phyloP scores from a whole-genome alignment of 2,797 vertebrate genomes.

The Corythornis leucogaster region DNA sequence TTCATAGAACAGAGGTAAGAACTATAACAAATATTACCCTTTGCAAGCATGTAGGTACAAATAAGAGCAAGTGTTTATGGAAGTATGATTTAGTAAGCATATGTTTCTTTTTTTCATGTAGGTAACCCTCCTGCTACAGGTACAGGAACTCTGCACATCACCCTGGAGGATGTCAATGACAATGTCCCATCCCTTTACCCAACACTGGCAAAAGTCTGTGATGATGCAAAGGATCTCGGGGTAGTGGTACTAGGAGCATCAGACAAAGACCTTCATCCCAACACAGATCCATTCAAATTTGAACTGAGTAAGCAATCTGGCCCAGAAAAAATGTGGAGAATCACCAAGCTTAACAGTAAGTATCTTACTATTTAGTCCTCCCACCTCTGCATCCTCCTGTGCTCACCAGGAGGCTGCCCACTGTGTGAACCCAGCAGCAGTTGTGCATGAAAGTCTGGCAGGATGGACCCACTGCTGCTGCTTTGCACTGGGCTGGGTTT shows the following conservation, averaged over 20 bases:
- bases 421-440: background rate
- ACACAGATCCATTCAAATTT: constrained; percentile 93
- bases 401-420: background rate
- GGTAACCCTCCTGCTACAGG: constrained; percentile 92
- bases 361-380: background rate
- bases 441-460: background rate
- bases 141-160: constrained; percentile 91
- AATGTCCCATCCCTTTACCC: constrained; percentile 91
- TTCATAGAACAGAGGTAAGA: background rate
- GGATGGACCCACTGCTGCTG: background rate
- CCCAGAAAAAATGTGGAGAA: constrained; percentile 93
- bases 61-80: background rate
- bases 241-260: constrained; percentile 89
- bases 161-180: constrained; percentile 93
- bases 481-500: background rate
- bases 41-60: background rate
- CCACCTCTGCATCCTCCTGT: accelerated
- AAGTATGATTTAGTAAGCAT: background rate
- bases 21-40: background rate
- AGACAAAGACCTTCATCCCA: constrained; percentile 92
- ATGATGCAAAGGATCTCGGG: constrained; percentile 89
- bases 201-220: constrained; percentile 89
- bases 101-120: constrained; percentile 40
- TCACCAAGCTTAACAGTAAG: constrained; percentile 94
- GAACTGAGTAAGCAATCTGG: constrained; percentile 90